These are phyloP conservation scores for Baccha elongata DNA, from an alignment of 2,888 invertebrate species.

Conservation along the genomic window DNA sequence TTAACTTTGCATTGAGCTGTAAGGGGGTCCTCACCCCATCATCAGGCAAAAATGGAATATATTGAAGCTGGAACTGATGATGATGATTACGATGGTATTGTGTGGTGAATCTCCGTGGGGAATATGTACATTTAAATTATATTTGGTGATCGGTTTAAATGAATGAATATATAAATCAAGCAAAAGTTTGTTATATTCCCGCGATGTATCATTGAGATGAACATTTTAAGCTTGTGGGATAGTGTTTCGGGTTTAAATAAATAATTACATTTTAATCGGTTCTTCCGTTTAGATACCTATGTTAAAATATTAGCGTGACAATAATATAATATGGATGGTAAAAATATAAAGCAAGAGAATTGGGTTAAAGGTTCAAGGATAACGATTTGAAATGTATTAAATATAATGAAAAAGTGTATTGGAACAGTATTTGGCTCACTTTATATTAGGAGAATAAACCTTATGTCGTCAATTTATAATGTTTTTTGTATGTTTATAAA, in stretches of 20 bases:
- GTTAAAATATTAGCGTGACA: too few species aligned
- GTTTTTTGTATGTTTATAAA: too few species aligned
- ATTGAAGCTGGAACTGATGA: background rate
- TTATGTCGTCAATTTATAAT: too few species aligned
- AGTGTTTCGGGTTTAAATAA: slow-evolving; percentile 34
- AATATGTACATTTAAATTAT: background rate
- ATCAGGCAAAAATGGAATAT: background rate
- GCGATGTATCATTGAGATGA: slow-evolving; percentile 57
- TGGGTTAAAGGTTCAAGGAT: too few species aligned
- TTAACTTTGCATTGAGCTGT: background rate
- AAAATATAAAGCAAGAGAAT: too few species aligned
- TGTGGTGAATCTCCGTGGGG: slow-evolving; percentile 6
- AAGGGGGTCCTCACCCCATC: too few species aligned
- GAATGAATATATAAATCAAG: slow-evolving; percentile 57
- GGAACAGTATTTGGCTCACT: too few species aligned
- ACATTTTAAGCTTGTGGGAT: slow-evolving; percentile 20
- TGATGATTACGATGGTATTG: background rate
- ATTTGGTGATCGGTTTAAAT: slow-evolving; percentile 43
- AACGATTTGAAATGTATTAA: too few species aligned
- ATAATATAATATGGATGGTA: too few species aligned
- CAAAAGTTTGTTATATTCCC: slow-evolving; percentile 29
- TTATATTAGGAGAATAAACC: too few species aligned
- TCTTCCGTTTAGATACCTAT: too few species aligned
- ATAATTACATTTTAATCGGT: slow-evolving; percentile 36
- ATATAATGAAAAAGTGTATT: too few species aligned